Base-by-base conservation (phyloP, 2,113 vertebrate genomes). In the Felis chaus region DNA sequence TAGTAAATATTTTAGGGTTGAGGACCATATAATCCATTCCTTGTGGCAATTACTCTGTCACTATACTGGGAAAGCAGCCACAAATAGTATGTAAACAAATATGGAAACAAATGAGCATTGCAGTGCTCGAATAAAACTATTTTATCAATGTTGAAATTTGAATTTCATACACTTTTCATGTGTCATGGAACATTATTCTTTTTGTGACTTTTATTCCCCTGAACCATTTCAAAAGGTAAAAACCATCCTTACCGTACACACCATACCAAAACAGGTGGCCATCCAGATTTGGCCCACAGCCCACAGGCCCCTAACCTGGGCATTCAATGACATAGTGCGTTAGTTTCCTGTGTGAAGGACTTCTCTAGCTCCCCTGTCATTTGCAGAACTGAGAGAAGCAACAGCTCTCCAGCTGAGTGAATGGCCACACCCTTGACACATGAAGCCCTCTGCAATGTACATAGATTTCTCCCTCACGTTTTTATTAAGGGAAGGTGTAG, bases 191-290 rank as follows among this genome's bases (percentile, higher is more conserved):
- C 65, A 57, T 48, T 76, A 73, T 71, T 80, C 6, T 95, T 95
- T 11, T 55, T 55, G 4, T 96, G 78, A 71, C 5, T 55, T 71
- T 74, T 4, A 9, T 29, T 65, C 5, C 23, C 68, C 25, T 11
- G 7, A 83, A 16, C 63, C 29, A 85, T 68, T 69, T 82, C 61
- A 41, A 91, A 89, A 84, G 36, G 13, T 90, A 88, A 90, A 97
- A 91, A 19, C 74, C 15, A 93, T 91, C 16, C 57, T 89, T 9
- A 29, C 6, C 0, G 88, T 71, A 95, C 0, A 68, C 12, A 18
- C 16, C 33, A 76, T 63, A 53, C 1, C 73, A 89, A 96, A 95
- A 61, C 8, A 95, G 14, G 21, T 19, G 1, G 36, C 16, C 80
- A 48, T 50, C 29, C 33, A 39, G 50, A 90, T 68, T 57, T 83